These are phyloP conservation scores for Limnothrissa miodon DNA, from an alignment of 2,113 vertebrate genomes.

Conservation along the genomic window DNA sequence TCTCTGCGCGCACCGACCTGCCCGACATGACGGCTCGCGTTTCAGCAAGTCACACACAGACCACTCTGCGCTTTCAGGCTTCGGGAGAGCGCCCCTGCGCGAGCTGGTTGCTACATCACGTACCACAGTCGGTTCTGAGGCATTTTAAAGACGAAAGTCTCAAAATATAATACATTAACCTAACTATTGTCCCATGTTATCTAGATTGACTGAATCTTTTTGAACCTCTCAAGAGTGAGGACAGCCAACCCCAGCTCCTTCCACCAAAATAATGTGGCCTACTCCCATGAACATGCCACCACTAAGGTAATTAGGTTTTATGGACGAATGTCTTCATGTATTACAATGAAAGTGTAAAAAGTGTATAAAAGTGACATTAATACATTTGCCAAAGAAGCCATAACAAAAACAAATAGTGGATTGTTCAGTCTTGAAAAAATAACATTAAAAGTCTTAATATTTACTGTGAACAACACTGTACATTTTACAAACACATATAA, in stretches of 20 bases:
- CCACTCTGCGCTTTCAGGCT: neutral
- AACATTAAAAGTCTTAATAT: neutral
- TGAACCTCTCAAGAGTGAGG: neutral
- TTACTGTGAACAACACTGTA: neutral
- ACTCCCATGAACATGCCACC: too few relatives aligned
- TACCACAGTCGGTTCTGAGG: neutral
- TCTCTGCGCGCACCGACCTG: conserved; percentile 95
- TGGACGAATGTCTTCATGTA: too few relatives aligned
- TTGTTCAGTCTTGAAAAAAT: too few relatives aligned
- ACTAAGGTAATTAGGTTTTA: too few relatives aligned
- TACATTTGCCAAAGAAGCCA: neutral
- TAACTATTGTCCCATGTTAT: neutral
- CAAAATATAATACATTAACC: neutral
- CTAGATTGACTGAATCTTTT: neutral
- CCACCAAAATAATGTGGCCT: too few relatives aligned
- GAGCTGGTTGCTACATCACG: neutral
- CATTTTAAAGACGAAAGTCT: neutral
- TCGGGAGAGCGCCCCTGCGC: neutral
- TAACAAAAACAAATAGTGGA: too few relatives aligned
- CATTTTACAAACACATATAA: neutral
- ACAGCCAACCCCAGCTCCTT: too few relatives aligned
- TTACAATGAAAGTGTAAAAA: too few relatives aligned
- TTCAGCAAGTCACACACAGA: conserved; percentile 2
- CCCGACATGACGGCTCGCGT: conserved; percentile 79
- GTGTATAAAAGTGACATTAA: too few relatives aligned